Percentiles rank a stretch among this genome's conserved stretches.
Conservation (phyloP, 1,140 invertebrate species). For the Leptopilina boulardi region DNA sequence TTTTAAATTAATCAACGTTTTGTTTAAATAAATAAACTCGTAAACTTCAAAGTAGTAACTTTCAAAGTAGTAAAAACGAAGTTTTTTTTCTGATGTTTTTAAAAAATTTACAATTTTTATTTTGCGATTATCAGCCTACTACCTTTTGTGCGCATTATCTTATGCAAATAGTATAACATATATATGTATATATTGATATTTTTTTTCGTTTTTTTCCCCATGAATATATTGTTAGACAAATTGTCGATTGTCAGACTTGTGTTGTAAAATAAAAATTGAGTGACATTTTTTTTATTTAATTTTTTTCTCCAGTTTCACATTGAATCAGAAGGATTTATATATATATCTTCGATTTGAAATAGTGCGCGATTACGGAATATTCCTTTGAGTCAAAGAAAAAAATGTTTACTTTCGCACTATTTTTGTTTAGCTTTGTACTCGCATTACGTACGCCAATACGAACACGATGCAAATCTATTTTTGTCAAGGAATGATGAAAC, state of each 20-base stretch:
- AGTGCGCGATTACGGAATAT: not conserved
- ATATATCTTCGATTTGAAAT: not conserved
- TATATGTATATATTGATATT: too few species aligned
- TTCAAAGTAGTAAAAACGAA: too few species aligned
- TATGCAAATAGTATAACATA: too few species aligned
- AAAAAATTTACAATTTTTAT: too few species aligned
- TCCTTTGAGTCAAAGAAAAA: slow-evolving; percentile 20
- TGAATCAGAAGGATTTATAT: not conserved
- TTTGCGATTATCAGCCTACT: too few species aligned
- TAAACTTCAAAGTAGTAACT: too few species aligned
- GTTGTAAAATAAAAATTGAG: not conserved
- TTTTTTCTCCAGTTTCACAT: too few species aligned
- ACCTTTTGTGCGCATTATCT: too few species aligned
- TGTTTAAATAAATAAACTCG: too few species aligned
- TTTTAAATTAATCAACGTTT: too few species aligned
- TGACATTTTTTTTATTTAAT: slow-evolving; percentile 4
- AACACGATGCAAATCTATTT: slow-evolving; percentile 53
- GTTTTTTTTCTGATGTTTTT: too few species aligned
- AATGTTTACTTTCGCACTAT: slow-evolving; percentile 51
- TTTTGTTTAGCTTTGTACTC: slow-evolving; percentile 46
- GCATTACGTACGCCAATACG: slow-evolving; percentile 32
- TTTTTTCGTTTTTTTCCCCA: too few species aligned
- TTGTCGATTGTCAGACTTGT: not conserved
- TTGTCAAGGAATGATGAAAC: slow-evolving; percentile 35
- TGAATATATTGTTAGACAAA: not conserved